Evolutionary conservation across 2,113 vertebrate species (phyloP).

Genomic region (Amblyopsis rosae): DNA sequence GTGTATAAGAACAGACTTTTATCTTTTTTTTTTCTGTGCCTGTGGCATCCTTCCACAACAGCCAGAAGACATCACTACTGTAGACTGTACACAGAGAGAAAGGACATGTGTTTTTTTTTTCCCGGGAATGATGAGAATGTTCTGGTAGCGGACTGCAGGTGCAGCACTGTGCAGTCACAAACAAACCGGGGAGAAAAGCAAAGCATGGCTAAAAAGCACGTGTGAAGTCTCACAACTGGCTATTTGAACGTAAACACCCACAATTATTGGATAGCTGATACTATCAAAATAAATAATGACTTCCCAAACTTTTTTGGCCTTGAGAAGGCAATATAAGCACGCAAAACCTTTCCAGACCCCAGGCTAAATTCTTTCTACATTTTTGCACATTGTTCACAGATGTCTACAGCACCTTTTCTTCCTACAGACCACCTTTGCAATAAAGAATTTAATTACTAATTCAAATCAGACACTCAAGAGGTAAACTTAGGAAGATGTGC

Average conservation of each 20-base stretch:
- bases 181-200: not conserved
- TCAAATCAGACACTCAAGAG: slow-evolving; percentile 31
- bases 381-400: slow-evolving; percentile 65
- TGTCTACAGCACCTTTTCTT: slow-evolving; percentile 45
- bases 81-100: slow-evolving; percentile 6
- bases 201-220: not conserved
- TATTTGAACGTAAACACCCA: slow-evolving; percentile 26
- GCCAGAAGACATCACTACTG: not conserved
- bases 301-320: slow-evolving; percentile 46
- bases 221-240: slow-evolving; percentile 13
- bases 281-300: slow-evolving; percentile 38
- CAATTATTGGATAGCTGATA: slow-evolving; percentile 18
- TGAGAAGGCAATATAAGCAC: slow-evolving; percentile 36
- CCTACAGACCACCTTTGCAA: slow-evolving; percentile 22
- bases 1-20: too few relatives aligned
- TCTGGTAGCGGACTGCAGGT: slow-evolving; percentile 30
- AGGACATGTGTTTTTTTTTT: not conserved
- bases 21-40: too few relatives aligned
- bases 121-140: not conserved
- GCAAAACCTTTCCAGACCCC: slow-evolving; percentile 55
- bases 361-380: slow-evolving; percentile 36
- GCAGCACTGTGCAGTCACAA: not conserved
- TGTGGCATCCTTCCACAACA: not conserved
- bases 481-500: slow-evolving; percentile 27
- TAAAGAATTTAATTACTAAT: slow-evolving; percentile 60